Conservation (phyloP, 2,797 vertebrate species). For the Sebastes ruberrimus region DNA sequence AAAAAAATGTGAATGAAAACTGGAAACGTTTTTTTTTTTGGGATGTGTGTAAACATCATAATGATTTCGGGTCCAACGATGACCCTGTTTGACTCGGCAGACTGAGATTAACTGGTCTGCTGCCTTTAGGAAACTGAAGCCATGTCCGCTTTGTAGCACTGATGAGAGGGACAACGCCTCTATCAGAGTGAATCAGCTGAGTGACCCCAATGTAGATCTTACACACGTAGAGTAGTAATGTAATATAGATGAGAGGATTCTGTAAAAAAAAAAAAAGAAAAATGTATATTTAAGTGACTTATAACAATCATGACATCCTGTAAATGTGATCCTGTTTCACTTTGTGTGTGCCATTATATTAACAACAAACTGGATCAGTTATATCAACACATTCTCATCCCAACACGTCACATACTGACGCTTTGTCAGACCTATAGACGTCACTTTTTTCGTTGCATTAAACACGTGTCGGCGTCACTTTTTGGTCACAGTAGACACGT, state of each 20-base stretch:
- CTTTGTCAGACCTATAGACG: no score
- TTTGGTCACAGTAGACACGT: no score
- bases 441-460: no score
- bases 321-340: slow-evolving; percentile 49
- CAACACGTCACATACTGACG: no score
- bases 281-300: slow-evolving; percentile 30
- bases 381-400: no score
- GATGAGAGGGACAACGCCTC: slow-evolving; percentile 41
- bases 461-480: no score
- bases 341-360: not conserved
- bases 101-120: slow-evolving; percentile 55
- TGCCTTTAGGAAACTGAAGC: slow-evolving; percentile 77
- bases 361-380: not conserved
- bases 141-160: slow-evolving; percentile 66
- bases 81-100: slow-evolving; percentile 39
- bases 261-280: not conserved
- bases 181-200: slow-evolving; percentile 29
- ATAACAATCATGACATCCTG: slow-evolving; percentile 31
- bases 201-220: slow-evolving; percentile 23
- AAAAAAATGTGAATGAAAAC: slow-evolving; percentile 15
- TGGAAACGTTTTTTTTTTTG: not conserved
- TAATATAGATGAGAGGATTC: not conserved
- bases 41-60: slow-evolving; percentile 33
- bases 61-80: slow-evolving; percentile 9
- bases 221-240: slow-evolving; percentile 19